A percentile compares a stretch with the other conserved stretches of the same genome.
phyloP scores from a whole-genome alignment of 2,113 vertebrate genomes.

The Alosa alosa region DNA sequence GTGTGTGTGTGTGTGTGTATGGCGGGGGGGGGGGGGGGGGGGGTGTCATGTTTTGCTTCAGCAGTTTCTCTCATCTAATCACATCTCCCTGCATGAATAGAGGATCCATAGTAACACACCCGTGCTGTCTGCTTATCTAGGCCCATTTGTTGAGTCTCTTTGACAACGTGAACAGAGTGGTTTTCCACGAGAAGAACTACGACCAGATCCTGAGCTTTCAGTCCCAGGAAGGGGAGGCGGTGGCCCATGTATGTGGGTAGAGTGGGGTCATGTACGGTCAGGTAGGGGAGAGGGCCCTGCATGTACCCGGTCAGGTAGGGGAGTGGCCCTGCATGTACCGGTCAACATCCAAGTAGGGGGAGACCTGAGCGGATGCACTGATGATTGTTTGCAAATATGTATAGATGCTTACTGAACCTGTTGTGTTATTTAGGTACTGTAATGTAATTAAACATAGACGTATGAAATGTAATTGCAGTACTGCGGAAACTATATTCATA shows the following conservation, averaged over 20 bases:
- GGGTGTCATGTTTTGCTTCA: not conserved
- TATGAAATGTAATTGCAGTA: too few relatives aligned
- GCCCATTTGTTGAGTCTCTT: slow-evolving; percentile 82
- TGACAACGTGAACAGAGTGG: slow-evolving; percentile 84
- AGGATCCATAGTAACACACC: too few relatives aligned
- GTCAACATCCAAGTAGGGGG: slow-evolving; percentile 58
- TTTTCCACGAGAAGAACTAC: slow-evolving; percentile 81
- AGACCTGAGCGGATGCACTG: not conserved
- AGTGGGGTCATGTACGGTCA: too few relatives aligned
- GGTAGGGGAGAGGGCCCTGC: too few relatives aligned
- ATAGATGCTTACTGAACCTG: too few relatives aligned
- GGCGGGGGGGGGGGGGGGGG: too few relatives aligned
- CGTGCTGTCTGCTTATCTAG: slow-evolving; percentile 59
- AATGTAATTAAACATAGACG: too few relatives aligned
- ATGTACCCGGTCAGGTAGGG: too few relatives aligned
- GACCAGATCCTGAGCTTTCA: slow-evolving; percentile 81
- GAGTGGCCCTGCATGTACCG: slow-evolving; percentile 62
- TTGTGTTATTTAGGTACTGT: too few relatives aligned
- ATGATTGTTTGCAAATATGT: not conserved
- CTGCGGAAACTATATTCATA: too few relatives aligned
- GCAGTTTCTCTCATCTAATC: not conserved
- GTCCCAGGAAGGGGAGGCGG: slow-evolving; percentile 88
- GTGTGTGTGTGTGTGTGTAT: too few relatives aligned
- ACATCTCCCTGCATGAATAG: not conserved
- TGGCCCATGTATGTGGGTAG: too few relatives aligned